Evolutionary conservation across 1,140 invertebrate genomes (phyloP).

Genomic region (Tenebrio molitor): DNA sequence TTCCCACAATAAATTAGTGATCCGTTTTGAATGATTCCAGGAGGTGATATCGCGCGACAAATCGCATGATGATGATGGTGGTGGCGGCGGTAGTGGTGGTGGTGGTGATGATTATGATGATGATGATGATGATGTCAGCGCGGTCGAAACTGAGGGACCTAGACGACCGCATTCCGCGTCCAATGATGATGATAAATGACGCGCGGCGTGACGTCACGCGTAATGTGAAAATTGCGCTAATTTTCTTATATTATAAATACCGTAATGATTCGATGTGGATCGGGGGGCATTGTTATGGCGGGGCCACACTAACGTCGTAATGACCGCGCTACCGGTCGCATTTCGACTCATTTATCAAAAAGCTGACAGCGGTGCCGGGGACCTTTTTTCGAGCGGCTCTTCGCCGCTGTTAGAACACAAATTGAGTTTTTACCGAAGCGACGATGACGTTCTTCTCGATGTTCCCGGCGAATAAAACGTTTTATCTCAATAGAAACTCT

Average conservation of each 20-base stretch:
- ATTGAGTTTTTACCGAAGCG: conserved; percentile 13
- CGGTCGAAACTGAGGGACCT: conserved; percentile 4
- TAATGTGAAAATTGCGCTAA: conserved; percentile 60
- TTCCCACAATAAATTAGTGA: conserved; percentile 22
- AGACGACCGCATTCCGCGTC: conserved; percentile 25
- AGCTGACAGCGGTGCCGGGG: conserved; percentile 40
- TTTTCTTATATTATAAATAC: conserved; percentile 59
- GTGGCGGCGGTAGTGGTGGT: conserved; percentile 19
- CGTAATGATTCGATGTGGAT: conserved; percentile 50
- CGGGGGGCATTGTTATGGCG: conserved; percentile 47
- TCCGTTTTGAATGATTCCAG: background rate
- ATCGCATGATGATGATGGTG: conserved; percentile 23
- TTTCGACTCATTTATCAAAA: conserved; percentile 50
- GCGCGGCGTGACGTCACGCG: conserved; percentile 49
- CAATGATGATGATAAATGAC: conserved; percentile 41
- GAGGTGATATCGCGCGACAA: conserved; percentile 8
- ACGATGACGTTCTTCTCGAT: background rate
- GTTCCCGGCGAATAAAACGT: background rate
- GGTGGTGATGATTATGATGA: conserved; percentile 6
- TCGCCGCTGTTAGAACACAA: conserved; percentile 8
- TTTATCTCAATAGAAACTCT: background rate
- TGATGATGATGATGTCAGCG: too few species aligned
- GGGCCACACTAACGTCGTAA: conserved; percentile 56
- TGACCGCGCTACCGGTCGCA: conserved; percentile 58
- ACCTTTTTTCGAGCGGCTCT: conserved; percentile 21